Percentiles rank a stretch among this genome's conserved stretches.
These are phyloP conservation scores for Scaptomyza parva DNA, from an alignment of 2,888 invertebrate genomes.

Conservation along the genomic window DNA sequence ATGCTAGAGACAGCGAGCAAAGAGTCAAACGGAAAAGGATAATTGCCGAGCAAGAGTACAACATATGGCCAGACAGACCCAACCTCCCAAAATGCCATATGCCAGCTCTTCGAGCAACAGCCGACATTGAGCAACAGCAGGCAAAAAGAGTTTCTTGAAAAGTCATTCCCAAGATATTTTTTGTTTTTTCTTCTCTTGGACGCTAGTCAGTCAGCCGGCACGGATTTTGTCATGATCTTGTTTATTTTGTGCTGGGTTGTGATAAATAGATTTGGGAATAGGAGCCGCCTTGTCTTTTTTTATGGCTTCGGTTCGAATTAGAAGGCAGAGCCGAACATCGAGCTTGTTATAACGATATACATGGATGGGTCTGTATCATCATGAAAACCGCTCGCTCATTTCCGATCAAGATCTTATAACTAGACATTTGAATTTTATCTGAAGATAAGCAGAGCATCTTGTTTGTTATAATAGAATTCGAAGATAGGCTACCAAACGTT, in stretches of 20 bases:
- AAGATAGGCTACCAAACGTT: slow-evolving; percentile 53
- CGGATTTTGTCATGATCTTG: slow-evolving; percentile 75
- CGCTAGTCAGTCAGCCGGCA: slow-evolving; percentile 60
- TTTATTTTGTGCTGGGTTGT: slow-evolving; percentile 62
- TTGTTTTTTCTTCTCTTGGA: neutral
- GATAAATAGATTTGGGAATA: slow-evolving; percentile 64
- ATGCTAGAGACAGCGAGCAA: slow-evolving; percentile 18
- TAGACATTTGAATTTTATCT: slow-evolving; percentile 40
- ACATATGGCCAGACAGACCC: slow-evolving; percentile 69
- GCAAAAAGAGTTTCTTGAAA: slow-evolving; percentile 56
- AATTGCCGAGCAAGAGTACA: slow-evolving; percentile 73
- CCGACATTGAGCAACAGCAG: slow-evolving; percentile 48
- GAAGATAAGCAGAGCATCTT: slow-evolving; percentile 45
- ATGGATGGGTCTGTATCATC: slow-evolving; percentile 26
- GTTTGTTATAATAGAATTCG: slow-evolving; percentile 31
- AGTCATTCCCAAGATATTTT: slow-evolving; percentile 33
- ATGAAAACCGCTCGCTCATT: slow-evolving; percentile 62
- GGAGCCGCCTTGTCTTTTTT: slow-evolving; percentile 40
- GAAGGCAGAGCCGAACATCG: slow-evolving; percentile 36
- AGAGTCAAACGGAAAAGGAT: slow-evolving; percentile 65
- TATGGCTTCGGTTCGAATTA: slow-evolving; percentile 63
- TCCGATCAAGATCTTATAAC: slow-evolving; percentile 63
- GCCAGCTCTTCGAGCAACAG: slow-evolving; percentile 23
- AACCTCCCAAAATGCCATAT: slow-evolving; percentile 32
- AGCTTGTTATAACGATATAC: slow-evolving; percentile 66